A percentile compares a stretch with the other conserved stretches of the same genome.
Conservation (phyloP, 2,797 vertebrate genomes). For the Coluber constrictor region DNA sequence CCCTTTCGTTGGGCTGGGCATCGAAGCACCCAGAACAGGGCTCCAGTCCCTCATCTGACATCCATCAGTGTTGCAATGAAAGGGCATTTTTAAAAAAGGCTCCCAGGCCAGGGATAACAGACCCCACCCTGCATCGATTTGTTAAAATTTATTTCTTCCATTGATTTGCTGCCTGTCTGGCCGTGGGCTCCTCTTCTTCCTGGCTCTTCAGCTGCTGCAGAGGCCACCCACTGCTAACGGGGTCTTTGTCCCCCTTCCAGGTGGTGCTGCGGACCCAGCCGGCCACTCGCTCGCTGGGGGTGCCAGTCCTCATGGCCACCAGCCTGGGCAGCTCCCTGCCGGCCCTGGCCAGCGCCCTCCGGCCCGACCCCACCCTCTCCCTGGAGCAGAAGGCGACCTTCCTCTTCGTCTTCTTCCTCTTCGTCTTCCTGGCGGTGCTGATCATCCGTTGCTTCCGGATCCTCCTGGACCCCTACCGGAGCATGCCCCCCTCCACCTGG, state of each 20-base stretch:
- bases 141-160: background rate
- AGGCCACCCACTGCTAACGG: background rate
- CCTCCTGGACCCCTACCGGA: constrained; percentile 84
- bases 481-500: constrained; percentile 86
- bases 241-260: background rate
- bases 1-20: background rate
- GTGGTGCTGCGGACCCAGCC: constrained; percentile 40
- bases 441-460: constrained; percentile 85
- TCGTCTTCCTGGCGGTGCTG: constrained; percentile 83
- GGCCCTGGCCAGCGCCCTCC: constrained; percentile 65
- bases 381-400: constrained; percentile 84
- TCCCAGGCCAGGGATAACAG: background rate
- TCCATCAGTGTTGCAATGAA: background rate
- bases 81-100: background rate
- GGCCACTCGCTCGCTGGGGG: background rate
- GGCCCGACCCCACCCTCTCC: constrained; percentile 70
- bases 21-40: background rate
- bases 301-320: constrained; percentile 62
- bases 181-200: background rate
- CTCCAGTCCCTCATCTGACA: too few species aligned
- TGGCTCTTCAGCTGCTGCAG: background rate
- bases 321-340: constrained; percentile 74
- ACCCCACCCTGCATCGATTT: background rate
- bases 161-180: background rate
- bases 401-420: constrained; percentile 82